Evolutionary conservation across 92 coral and sea anemone genomes (phyloP), one percentile per base, ranked within the genome.

Genomic region (Meandrina meandrites): DNA sequence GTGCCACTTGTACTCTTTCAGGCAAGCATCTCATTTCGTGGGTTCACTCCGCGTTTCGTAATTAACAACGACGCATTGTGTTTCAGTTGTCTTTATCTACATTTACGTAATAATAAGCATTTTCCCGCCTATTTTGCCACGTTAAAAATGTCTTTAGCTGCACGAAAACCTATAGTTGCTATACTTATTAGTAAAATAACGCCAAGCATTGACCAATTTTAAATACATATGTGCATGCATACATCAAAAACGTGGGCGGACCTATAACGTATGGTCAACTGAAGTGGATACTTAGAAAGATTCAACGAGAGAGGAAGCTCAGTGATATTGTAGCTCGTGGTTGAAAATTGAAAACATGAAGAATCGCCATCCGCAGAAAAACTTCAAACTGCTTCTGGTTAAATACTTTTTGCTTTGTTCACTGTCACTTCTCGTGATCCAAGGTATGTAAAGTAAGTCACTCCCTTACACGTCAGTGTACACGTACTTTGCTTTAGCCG

Each of bases 381-480:
- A 32, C 42, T 31, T 32, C 69, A 11, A 56, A 6, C 67, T 54
- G 19, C 31, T 68, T 10, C 11, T 31, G 47, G 9, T 78, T 42
- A 56, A 78, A 30, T 31, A 22, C 40, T 19, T 78, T 30, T 78
- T 51, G 47, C 15, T 78, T 32, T 51, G 28, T 54, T 78, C 27
- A 53, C 31, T 78, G 47, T 30, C 81, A 51, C 35, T 36, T 54
- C 67, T 78, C 28, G 4, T 34, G 36, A 32, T 78, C 67, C 54
- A 78, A 78, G 81, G 81, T 78, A 78, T 34, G 81, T 78, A 13
- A 16, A 54, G 35, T 31, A 8, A 45, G 57, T 22, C 57, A 47
- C 19, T 75, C n/a, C n/a, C n/a, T n/a, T n/a, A n/a, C n/a, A n/a
- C n/a, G n/a, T n/a, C n/a, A n/a, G n/a, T n/a, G n/a, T n/a, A n/a